Base-by-base conservation (phyloP, 2,888 invertebrate species). In the Panorpa germanica region DNA sequence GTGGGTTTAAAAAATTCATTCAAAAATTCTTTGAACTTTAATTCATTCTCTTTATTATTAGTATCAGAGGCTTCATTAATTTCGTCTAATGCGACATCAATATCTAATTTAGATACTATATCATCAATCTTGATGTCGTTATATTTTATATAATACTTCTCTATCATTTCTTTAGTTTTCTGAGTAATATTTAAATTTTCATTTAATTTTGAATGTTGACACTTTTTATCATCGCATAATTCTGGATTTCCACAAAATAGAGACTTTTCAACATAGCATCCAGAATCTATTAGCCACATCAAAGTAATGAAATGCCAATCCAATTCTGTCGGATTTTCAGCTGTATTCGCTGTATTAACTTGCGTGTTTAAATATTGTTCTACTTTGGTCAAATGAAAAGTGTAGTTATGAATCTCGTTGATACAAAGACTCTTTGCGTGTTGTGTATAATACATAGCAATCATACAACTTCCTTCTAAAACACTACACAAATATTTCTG, bases 401-500 rank as follows among this genome's bases (percentile, higher is more conserved):
- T 71, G 37, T 74, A 71, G 40, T 73, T 69, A 40, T 78, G 74
- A 4, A 80, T 78, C 44, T 76, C 77, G 35, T 76, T 64, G 2
- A 76, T 70, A 35, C 65, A 71, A 22, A 81, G 49, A 16, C 70
- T 64, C 29, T 64, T 59, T 1, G 76, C 74, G 13, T 73, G 65
- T 27, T 77, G 54, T 28, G 76, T 66, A 58, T 83, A 78, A 45
- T 75, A 72, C 71, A 88, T 78, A 12, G 82, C 78, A 22, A 88
- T 61, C 50, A 82, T 80, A 7, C 78, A 78, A 51, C 93, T 91
- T 0, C 93, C 93, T 41, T 85, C 82, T 29, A 70, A 63, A 6
- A 81, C 73, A 39, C 76, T 74, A 51, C 88, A 93, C 38, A 93
- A 62, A 53, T 88, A 95, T 42, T 88, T 81, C 41, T 88, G 78